Conservation (phyloP, 2,797 vertebrate species). For the Spinibarbus caldwelli region DNA sequence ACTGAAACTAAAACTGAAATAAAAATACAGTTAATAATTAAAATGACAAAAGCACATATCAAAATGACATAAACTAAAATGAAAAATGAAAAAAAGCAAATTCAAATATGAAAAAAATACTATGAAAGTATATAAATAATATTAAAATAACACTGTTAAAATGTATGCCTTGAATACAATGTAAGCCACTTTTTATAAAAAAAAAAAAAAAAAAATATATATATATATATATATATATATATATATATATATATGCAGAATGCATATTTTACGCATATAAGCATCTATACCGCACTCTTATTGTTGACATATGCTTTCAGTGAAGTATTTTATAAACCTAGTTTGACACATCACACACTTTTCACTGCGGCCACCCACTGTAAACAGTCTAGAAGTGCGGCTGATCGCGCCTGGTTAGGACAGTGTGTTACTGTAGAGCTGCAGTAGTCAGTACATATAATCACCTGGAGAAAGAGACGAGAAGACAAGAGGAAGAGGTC, state of each 20-base stretch:
- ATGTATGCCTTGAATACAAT: neutral
- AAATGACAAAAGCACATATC: neutral
- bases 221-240: too few relatives aligned
- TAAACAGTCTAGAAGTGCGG: constrained; percentile 16
- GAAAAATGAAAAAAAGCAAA: neutral
- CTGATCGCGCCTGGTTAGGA: constrained; percentile 10
- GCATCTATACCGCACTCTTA: neutral
- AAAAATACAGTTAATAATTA: neutral
- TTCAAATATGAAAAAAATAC: neutral
- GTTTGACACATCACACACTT: constrained; percentile 11
- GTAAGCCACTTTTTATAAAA: neutral
- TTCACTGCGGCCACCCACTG: constrained; percentile 9
- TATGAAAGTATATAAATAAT: neutral
- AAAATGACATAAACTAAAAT: neutral
- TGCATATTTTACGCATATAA: neutral
- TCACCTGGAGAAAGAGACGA: constrained; percentile 45
- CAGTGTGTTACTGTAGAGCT: constrained; percentile 38
- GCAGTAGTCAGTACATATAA: constrained; percentile 49
- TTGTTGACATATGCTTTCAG: neutral
- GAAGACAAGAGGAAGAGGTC: constrained; percentile 43
- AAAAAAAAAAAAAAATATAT: neutral
- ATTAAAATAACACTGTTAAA: neutral
- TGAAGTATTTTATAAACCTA: constrained; percentile 6
- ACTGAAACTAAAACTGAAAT: neutral
- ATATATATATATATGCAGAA: neutral